Conservation (phyloP, 2,888 invertebrate species). For the Drosophila pegasa region DNA sequence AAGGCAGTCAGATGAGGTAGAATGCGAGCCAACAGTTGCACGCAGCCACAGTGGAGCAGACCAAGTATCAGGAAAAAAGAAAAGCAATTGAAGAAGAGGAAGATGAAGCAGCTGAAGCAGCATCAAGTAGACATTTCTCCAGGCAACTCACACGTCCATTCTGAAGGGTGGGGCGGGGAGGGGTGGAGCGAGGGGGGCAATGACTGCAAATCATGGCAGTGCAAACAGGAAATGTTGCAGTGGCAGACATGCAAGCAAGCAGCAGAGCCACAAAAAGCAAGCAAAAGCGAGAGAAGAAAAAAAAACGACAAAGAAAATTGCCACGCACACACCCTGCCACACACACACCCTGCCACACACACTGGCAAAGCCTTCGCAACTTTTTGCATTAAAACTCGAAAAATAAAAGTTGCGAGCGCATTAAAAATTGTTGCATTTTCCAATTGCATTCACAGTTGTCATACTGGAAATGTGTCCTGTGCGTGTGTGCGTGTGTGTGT, state of each 20-base stretch:
- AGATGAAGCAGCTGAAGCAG: slow-evolving; percentile 16
- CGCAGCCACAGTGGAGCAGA: slow-evolving; percentile 10
- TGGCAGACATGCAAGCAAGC: slow-evolving; percentile 29
- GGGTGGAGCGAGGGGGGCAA: slow-evolving; percentile 19
- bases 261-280: slow-evolving; percentile 27
- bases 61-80: slow-evolving; percentile 10
- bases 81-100: slow-evolving; percentile 7
- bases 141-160: slow-evolving; percentile 56
- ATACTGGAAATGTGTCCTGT: slow-evolving; percentile 39
- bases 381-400: slow-evolving; percentile 75
- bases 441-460: slow-evolving; percentile 57
- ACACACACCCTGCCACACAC: slow-evolving; percentile 13
- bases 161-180: not conserved
- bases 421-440: slow-evolving; percentile 79
- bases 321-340: slow-evolving; percentile 9
- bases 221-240: slow-evolving; percentile 78
- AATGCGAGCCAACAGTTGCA: slow-evolving; percentile 12
- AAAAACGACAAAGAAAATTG: slow-evolving; percentile 40
- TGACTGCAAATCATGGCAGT: slow-evolving; percentile 74
- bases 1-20: slow-evolving; percentile 35
- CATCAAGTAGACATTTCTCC: slow-evolving; percentile 45
- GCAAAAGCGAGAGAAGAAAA: not conserved
- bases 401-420: slow-evolving; percentile 76
- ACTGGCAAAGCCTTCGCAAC: slow-evolving; percentile 29
- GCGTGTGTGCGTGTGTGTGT: not conserved